Evolutionary conservation across 2,797 vertebrate genomes (phyloP), one percentile per base, ranked within the genome.

Genomic region (Rallus crepitans): DNA sequence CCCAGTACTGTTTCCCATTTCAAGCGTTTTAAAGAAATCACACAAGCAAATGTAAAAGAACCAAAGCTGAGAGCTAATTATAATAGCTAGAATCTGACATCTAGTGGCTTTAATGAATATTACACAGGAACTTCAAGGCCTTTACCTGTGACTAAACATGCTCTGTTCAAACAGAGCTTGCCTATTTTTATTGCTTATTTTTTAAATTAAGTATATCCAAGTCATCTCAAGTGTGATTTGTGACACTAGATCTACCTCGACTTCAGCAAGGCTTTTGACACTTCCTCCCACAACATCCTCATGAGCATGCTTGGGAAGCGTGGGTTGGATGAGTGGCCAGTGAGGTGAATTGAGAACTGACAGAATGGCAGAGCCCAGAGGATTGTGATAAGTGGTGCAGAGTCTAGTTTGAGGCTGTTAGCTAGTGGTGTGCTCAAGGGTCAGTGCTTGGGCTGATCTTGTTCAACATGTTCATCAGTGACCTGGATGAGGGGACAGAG

Each of bases 91-190:
- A 81, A 79, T 24, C 5, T 78, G 97, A 97, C 98, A 97, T 94
- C 97, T 95, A 88, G 97, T 96, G 98, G 96, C 45, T 40, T 16
- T 60, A 47, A 27, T 25, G 65, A 53, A 73, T 94, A 96, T 80
- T 94, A 81, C 97, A 93, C 0, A 19, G 65, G 42, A 89, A 69
- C 19, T 2, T 79, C 72, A 37, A 55, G 4, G 27, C 64, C 21
- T 30, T 85, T 12, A 47, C 2, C 15, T 0, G 0, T 19, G 28
- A 63, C 47, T 75, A 11, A 64, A 42, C 5, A 12, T 4, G 16
- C 47, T 25, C 0, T 3, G 5, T 11, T 23, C 27, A 84, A 12
- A 33, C 27, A 11, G 40, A 53, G 8, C 31, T 52, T 82, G n/a
- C 24, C 27, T 63, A 65, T 23, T 57, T 6, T 47, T 23, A 48